A percentile compares a stretch with the other conserved stretches of the same genome.
phyloP scores from a whole-genome alignment of 2,888 invertebrate genomes.

The Argynnis bischoffii region DNA sequence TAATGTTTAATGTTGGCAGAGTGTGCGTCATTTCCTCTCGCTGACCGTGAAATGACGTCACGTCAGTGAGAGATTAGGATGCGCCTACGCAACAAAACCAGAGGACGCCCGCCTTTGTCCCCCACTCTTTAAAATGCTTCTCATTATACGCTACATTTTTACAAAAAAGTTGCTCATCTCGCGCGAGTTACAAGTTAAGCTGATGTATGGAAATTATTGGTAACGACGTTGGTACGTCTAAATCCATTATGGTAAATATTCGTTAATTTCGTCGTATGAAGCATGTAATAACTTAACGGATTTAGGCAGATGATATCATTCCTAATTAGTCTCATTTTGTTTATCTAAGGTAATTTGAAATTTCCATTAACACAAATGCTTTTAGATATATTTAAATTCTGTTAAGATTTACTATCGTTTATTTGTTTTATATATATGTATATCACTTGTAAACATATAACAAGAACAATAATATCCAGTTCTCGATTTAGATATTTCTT shows the following conservation, averaged over 20 bases:
- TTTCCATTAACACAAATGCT: slow-evolving; percentile 37
- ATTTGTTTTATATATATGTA: too few relatives aligned
- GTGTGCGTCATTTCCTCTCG: slow-evolving; percentile 79
- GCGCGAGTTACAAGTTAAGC: neutral
- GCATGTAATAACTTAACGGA: slow-evolving; percentile 15
- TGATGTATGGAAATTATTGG: neutral
- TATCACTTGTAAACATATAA: too few relatives aligned
- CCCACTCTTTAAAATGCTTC: slow-evolving; percentile 7
- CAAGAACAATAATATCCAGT: neutral
- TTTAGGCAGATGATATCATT: slow-evolving; percentile 33
- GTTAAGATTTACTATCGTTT: too few relatives aligned
- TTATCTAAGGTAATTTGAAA: slow-evolving; percentile 41
- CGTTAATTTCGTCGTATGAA: neutral
- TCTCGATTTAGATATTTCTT: neutral
- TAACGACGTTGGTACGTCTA: neutral
- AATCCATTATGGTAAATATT: slow-evolving; percentile 1
- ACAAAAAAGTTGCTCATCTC: neutral
- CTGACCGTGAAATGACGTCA: slow-evolving; percentile 78
- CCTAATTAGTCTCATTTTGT: slow-evolving; percentile 33
- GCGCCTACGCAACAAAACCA: slow-evolving; percentile 58
- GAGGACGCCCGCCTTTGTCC: slow-evolving; percentile 55
- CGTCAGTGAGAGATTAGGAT: slow-evolving; percentile 73
- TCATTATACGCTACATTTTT: neutral
- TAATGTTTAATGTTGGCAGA: slow-evolving; percentile 64
- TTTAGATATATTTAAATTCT: slow-evolving; percentile 18